Conservation (phyloP, 1,140 invertebrate genomes). For the Periplaneta americana region DNA sequence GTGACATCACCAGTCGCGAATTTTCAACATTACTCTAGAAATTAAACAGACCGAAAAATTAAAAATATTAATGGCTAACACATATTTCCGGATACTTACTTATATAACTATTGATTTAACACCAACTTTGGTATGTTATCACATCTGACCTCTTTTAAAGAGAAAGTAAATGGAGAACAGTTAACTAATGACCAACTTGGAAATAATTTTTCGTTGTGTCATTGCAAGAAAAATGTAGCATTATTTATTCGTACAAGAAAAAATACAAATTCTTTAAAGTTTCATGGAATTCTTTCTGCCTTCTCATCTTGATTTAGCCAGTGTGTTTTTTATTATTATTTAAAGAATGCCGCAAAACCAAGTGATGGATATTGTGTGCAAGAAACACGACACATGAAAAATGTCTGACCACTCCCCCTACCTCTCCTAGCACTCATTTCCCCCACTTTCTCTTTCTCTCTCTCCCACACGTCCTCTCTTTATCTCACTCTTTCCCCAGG, state of each 20-base stretch:
- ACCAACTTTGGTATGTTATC: too few relatives aligned
- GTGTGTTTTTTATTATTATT: not conserved
- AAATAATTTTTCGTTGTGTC: not conserved
- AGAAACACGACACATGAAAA: conserved; percentile 15
- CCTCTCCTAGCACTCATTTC: not conserved
- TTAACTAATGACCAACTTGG: not conserved
- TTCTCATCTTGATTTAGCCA: not conserved
- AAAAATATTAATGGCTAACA: too few relatives aligned
- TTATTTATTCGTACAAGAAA: not conserved
- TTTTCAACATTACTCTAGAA: too few relatives aligned
- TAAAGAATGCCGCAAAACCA: conserved; percentile 8
- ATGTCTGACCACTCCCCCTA: conserved; percentile 4
- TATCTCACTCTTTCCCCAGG: not conserved
- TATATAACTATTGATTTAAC: too few relatives aligned
- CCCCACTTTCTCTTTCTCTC: not conserved
- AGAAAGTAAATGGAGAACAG: not conserved
- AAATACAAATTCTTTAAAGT: not conserved
- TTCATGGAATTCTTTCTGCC: not conserved
- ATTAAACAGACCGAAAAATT: too few relatives aligned
- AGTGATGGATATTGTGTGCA: conserved; percentile 13
- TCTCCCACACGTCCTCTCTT: not conserved
- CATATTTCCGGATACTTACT: too few relatives aligned
- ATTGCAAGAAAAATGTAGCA: not conserved
- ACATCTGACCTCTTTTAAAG: too few relatives aligned
- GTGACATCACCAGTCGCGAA: too few relatives aligned